A percentile compares a stretch with the other conserved stretches of the same genome.
phyloP scores from a whole-genome alignment of 2,888 invertebrate genomes.

The Clunio marinus region DNA sequence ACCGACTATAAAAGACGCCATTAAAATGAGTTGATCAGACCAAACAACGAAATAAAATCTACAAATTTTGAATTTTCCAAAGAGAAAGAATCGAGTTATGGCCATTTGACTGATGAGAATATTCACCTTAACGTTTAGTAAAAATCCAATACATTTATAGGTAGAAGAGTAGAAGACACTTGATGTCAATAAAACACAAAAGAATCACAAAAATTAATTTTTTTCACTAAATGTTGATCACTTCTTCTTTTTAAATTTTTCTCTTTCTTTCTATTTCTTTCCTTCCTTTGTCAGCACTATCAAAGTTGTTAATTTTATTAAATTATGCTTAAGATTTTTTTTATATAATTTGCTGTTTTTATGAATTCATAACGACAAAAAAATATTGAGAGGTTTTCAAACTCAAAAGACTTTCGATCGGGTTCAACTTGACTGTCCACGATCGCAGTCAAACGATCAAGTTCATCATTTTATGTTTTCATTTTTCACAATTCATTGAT shows the following conservation, averaged over 20 bases:
- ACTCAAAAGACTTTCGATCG: neutral
- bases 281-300: neutral
- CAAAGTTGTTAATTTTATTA: neutral
- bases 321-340: neutral
- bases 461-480: conserved; percentile 7
- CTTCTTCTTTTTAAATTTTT: neutral
- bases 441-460: neutral
- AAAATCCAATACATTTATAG: conserved; percentile 28
- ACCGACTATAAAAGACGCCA: conserved; percentile 8
- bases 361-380: neutral
- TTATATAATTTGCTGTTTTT: too few species aligned
- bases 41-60: neutral
- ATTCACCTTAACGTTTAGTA: conserved; percentile 30
- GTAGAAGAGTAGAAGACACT: neutral
- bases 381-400: neutral
- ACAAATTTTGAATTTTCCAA: too few species aligned
- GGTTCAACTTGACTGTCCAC: too few species aligned
- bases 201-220: neutral
- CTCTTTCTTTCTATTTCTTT: neutral
- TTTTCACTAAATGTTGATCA: neutral
- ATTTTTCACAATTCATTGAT: neutral
- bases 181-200: neutral
- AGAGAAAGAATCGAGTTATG: neutral
- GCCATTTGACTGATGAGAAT: conserved; percentile 4
- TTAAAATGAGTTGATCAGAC: neutral